Base-by-base conservation (phyloP, 1,140 invertebrate species). In the Heliothis subflexa region DNA sequence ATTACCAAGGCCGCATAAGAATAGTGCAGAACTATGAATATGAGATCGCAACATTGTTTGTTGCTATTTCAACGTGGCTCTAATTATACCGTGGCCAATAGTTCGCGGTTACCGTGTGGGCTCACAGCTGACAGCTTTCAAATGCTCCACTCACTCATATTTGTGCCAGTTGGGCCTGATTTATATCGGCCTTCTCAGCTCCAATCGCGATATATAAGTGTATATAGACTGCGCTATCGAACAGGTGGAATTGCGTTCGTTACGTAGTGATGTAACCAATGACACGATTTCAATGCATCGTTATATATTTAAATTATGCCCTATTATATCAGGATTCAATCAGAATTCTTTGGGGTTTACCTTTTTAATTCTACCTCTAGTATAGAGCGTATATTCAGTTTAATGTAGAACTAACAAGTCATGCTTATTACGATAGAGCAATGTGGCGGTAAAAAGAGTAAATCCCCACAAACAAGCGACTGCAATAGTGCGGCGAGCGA, bases 1-100 rank as follows among this genome's bases (percentile, higher is more conserved):
- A 85, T 83, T 72, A 66, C 82, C 89, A 92, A 91, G 88, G 90
- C 81, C 88, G 77, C 55, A 49, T 88, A 73, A 88, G 86, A 89
- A 89, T 91, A 91, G 87, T 87, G 80, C 79, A 68, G 64, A 84
- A 85, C 83, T 86, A 86, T 86, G 88, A 86, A 88, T 86, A 84
- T 76, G 64, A 77, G 81, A 72, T 83, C 82, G 83, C 84, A 85
- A 88, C 83, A 83, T 85, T 91, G 87, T 91, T 89, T 89, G 87
- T 85, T 80, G 75, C 83, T 85, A 83, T 83, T 85, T 83, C 84
- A 78, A 81, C 80, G 83, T 79, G 84, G 77, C 78, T 84, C 88
- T 91, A 90, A 90, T 88, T 88, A 89, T 90, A 90, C 78, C 84
- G 77, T 74, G 80, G 45, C 85, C 75, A 85, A 83, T 86, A 81